phyloP scores from a whole-genome alignment of 1,140 invertebrate genomes.

The Brachystomella parvula region DNA sequence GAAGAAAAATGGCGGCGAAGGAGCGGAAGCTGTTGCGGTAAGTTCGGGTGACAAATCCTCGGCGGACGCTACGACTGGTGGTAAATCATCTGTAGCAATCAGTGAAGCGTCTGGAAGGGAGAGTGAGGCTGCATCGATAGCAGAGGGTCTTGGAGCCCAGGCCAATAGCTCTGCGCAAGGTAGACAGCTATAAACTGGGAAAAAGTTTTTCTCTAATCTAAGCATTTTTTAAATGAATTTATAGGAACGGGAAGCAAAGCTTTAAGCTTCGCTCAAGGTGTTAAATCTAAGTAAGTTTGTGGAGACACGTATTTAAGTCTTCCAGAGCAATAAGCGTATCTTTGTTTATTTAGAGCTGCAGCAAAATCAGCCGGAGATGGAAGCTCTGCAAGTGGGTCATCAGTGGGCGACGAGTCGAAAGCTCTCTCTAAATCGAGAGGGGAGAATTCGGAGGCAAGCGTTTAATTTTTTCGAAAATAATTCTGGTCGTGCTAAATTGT shows the following conservation, averaged over 20 bases:
- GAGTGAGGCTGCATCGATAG: not conserved
- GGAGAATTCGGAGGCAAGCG: not conserved
- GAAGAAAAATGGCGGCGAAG: constrained; percentile 1
- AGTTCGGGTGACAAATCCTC: not conserved
- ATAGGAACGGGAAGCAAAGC: not conserved
- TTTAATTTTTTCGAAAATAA: not conserved
- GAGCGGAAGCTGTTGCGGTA: not conserved
- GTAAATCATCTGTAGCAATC: not conserved
- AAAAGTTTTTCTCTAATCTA: not conserved
- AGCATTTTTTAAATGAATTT: not conserved
- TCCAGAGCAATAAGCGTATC: not conserved
- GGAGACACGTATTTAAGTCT: not conserved
- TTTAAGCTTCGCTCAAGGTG: not conserved
- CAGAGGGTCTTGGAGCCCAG: not conserved
- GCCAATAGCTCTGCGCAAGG: not conserved
- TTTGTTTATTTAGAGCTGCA: not conserved
- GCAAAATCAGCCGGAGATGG: not conserved
- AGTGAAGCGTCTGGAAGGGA: not conserved
- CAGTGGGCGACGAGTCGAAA: not conserved
- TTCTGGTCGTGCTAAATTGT: no score
- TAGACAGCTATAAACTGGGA: not conserved
- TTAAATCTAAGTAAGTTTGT: not conserved
- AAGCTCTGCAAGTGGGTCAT: not conserved
- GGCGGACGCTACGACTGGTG: not conserved
- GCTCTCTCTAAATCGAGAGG: not conserved